A percentile compares a stretch with the other conserved stretches of the same genome.
Conservation (phyloP, 1,140 invertebrate species). For the Drosophila takahashii region DNA sequence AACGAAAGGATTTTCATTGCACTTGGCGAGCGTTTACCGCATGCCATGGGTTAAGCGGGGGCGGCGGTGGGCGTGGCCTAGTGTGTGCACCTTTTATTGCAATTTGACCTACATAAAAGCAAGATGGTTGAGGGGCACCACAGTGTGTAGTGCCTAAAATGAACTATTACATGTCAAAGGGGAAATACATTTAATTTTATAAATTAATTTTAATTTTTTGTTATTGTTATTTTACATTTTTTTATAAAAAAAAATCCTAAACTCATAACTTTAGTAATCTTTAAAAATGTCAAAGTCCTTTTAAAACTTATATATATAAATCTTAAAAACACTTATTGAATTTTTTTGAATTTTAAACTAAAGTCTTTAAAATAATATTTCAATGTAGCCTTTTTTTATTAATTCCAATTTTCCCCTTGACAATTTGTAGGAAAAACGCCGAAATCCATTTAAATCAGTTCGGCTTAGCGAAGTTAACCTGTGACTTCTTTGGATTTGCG, state of each 20-base stretch:
- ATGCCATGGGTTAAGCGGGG: constrained; percentile 41
- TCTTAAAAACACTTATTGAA: too few species aligned
- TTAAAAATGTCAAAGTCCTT: too few species aligned
- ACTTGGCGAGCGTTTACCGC: constrained; percentile 35
- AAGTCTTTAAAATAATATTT: too few species aligned
- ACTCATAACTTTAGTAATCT: too few species aligned
- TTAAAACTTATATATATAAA: too few species aligned
- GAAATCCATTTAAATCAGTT: background rate
- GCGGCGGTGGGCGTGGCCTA: constrained; percentile 23
- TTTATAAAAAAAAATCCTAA: too few species aligned
- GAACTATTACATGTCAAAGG: background rate
- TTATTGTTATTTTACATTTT: too few species aligned
- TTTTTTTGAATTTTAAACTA: too few species aligned
- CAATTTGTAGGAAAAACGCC: background rate
- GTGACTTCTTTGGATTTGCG: constrained; percentile 14
- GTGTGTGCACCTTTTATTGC: constrained; percentile 58
- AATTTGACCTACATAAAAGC: constrained; percentile 53
- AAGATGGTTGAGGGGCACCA: constrained; percentile 5
- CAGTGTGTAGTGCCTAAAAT: background rate
- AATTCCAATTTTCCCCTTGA: too few species aligned
- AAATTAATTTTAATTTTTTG: background rate
- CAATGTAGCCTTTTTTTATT: too few species aligned
- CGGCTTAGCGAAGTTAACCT: constrained; percentile 10
- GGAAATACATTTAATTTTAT: background rate
- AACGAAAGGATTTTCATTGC: constrained; percentile 52